Evolutionary conservation across 2,888 invertebrate species (phyloP).

Genomic region (Suillia variegata): DNA sequence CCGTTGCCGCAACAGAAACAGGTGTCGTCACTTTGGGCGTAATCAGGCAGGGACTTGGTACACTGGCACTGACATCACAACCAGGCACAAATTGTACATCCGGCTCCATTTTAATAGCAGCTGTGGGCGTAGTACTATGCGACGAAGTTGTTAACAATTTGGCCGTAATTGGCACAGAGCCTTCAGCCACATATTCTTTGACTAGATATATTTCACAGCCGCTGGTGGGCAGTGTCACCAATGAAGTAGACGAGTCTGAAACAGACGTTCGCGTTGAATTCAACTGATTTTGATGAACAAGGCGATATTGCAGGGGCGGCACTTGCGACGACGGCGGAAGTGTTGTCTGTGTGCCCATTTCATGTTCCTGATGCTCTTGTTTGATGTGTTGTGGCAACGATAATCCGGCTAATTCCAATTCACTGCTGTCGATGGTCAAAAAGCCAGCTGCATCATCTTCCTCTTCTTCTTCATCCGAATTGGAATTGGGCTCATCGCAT

Average conservation of each 20-base stretch:
- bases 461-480: conserved; percentile 49
- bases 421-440: conserved; percentile 40
- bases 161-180: too few relatives aligned
- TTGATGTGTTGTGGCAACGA: conserved; percentile 41
- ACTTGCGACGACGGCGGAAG: conserved; percentile 19
- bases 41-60: not conserved
- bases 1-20: conserved; percentile 11
- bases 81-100: conserved; percentile 22
- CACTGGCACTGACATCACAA: not conserved
- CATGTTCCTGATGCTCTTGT: conserved; percentile 46
- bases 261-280: not conserved
- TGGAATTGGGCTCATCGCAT: conserved; percentile 49
- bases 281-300: conserved; percentile 26
- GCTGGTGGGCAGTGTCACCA: conserved; percentile 41
- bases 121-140: conserved; percentile 1
- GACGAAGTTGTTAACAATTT: too few relatives aligned
- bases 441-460: too few relatives aligned
- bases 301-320: conserved; percentile 31
- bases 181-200: conserved; percentile 37
- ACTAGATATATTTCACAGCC: conserved; percentile 56
- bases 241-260: not conserved
- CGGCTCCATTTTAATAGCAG: conserved; percentile 38
- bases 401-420: too few relatives aligned
- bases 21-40: not conserved
- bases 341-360: conserved; percentile 27